Conservation (phyloP, 2,797 vertebrate genomes). For the Bovichtus variegatus region DNA sequence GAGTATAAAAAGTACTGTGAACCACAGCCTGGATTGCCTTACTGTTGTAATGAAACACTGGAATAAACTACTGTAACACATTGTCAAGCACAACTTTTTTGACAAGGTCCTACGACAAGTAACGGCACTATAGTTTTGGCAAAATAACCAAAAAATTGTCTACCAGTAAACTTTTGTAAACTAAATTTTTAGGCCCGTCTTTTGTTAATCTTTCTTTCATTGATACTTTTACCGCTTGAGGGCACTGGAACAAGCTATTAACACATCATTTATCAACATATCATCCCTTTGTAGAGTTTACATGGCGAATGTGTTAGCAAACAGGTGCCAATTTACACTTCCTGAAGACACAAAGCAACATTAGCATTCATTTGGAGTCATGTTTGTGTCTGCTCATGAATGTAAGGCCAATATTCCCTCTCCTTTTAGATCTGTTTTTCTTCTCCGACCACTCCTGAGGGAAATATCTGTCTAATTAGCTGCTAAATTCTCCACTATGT, state of each 20-base stretch:
- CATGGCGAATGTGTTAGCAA: no score
- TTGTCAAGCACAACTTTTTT: constrained; percentile 29
- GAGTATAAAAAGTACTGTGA: constrained; percentile 56
- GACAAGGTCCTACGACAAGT: neutral
- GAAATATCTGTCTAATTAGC: neutral
- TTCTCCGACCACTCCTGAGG: neutral
- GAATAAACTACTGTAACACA: constrained; percentile 43
- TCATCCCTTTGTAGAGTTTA: neutral
- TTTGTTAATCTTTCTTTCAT: neutral
- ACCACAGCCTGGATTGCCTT: constrained; percentile 48
- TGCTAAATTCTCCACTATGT: neutral
- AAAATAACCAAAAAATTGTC: neutral
- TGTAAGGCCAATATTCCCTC: neutral
- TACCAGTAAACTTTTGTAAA: neutral
- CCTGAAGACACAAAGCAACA: neutral
- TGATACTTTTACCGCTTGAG: neutral
- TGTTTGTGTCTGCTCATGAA: neutral
- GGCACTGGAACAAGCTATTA: neutral
- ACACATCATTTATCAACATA: neutral
- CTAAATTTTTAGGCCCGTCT: neutral
- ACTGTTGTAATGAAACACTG: constrained; percentile 59
- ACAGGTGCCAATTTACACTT: neutral
- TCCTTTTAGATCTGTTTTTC: neutral
- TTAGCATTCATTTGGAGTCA: neutral
- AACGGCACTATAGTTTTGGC: neutral